These are phyloP conservation scores for Heptranchias perlo DNA, from an alignment of 2,113 vertebrate species.

Conservation along the genomic window DNA sequence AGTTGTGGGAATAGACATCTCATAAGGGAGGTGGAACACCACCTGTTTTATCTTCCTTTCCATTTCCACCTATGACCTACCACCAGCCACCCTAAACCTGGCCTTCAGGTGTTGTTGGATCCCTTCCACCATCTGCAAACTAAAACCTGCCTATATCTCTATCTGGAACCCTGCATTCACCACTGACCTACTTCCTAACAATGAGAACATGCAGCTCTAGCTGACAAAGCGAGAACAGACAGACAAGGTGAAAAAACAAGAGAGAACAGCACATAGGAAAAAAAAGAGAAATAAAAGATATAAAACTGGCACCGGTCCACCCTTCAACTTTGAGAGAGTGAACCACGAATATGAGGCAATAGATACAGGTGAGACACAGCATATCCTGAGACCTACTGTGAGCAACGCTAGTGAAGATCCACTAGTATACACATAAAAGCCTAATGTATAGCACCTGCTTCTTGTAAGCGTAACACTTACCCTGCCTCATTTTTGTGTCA, in stretches of 20 bases:
- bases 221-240: no score
- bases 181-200: background rate
- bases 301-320: background rate
- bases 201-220: no score
- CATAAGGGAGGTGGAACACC: background rate
- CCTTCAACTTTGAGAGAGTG: background rate
- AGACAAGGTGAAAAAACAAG: no score
- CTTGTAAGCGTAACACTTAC: no score
- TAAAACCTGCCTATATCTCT: no score
- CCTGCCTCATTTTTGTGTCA: no score
- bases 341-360: background rate
- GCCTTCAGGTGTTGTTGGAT: no score
- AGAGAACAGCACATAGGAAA: no score
- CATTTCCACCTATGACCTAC: background rate
- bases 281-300: background rate
- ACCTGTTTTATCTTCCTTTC: background rate
- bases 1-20: background rate
- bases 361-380: background rate
- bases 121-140: no score
- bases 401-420: background rate
- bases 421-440: background rate
- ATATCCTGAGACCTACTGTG: background rate
- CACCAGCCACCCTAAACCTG: background rate
- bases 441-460: no score
- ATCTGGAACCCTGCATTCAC: background rate